Evolutionary conservation across 2,797 vertebrate species (phyloP), one percentile per base, ranked within the genome.

Genomic region (Ataeniobius toweri): DNA sequence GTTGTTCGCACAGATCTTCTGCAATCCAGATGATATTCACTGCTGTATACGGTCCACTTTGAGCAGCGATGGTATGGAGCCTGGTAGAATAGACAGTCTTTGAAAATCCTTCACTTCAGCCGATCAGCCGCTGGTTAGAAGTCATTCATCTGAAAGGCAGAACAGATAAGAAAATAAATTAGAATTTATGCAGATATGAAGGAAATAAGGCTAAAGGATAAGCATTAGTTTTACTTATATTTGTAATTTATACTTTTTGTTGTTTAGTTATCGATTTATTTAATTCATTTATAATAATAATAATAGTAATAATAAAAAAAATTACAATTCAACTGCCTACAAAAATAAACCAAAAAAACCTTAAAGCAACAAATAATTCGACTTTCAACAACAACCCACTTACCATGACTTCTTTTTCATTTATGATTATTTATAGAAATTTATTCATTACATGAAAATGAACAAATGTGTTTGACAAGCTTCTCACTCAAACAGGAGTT

Each of bases 121-220:
- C 31, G 76, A 70, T 70, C 26, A 76, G 71, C 44, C 10, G 18
- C 71, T 73, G 81, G 84, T 14, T 69, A 48, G 61, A 39, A 14
- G 83, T 84, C 76, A 67, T n/a, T 85, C n/a, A 53, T 84, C 93
- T 94, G 89, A 81, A 84, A 75, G 80, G 93, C 51, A 91, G 44
- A 69, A n/a, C 74, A 89, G 63, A 41, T 85, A 58, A 89, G 22
- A 78, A 73, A 53, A 71, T 14, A 77, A 26, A n/a, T 90, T 80
- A 85, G 44, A 78, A 56, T 76, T 80, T 68, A 61, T 71, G 75
- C 71, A 24, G 68, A 81, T 71, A 69, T 14, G 6, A 70, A 16
- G 67, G 6, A 48, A 70, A 26, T 1, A 13, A 70, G 41, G 6
- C 13, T 70, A n/a, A 46, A 48, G 1, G 16, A 48, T 14, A 28